Conservation (phyloP, 1,140 invertebrate genomes). For the Drosophila azteca region DNA sequence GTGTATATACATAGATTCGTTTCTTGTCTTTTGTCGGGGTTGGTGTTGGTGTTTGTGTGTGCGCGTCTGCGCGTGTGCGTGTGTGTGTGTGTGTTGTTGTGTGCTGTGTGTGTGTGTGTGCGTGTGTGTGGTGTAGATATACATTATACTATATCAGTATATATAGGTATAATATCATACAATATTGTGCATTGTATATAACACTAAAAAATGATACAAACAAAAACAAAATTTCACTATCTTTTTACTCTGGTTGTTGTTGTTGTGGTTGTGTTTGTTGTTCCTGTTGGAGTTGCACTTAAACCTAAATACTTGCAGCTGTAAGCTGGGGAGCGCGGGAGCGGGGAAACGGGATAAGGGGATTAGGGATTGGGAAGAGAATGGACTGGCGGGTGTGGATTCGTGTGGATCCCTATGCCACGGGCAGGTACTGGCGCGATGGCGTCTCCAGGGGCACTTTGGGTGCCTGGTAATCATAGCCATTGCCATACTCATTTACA, state of each 20-base stretch:
- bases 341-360: constrained; percentile 4
- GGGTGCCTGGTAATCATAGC: constrained; percentile 66
- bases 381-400: background rate
- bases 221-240: constrained; percentile 68
- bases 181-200: constrained; percentile 62
- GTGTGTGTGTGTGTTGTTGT: constrained; percentile 11
- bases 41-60: constrained; percentile 51
- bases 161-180: constrained; percentile 51
- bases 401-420: constrained; percentile 53
- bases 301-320: constrained; percentile 76
- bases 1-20: constrained; percentile 82
- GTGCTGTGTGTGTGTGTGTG: constrained; percentile 8
- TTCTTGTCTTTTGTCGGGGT: constrained; percentile 56
- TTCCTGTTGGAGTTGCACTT: constrained; percentile 54
- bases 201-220: constrained; percentile 74
- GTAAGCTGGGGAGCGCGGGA: constrained; percentile 28
- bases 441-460: constrained; percentile 47
- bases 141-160: constrained; percentile 45
- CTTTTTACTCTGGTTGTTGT: constrained; percentile 13
- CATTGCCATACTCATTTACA: constrained; percentile 42
- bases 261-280: constrained; percentile 12
- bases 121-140: constrained; percentile 14
- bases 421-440: constrained; percentile 71
- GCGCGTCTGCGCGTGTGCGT: constrained; percentile 15
- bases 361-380: background rate